Evolutionary conservation across 2,113 vertebrate genomes (phyloP), one percentile per base, ranked within the genome.

Genomic region (Xiphorhynchus elegans): DNA sequence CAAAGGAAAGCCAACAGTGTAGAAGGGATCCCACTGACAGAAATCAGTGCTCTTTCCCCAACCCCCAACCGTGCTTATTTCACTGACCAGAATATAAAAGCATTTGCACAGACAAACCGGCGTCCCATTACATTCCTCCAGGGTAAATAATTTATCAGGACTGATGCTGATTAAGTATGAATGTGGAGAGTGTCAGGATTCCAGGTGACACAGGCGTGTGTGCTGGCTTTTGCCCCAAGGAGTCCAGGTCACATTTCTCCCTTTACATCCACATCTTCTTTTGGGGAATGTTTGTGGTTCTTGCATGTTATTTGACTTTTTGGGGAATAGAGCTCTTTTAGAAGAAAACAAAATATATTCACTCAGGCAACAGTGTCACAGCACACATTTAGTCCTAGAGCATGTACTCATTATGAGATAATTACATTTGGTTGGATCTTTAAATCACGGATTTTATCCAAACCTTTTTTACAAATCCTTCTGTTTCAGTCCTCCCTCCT

Each of bases 131-230:
- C 94, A 94, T 97, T 98, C 87, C 81, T 95, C 64, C 73, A 80
- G 79, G 83, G 79, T 87, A 95, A 96, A 89, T 97, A 96, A 89
- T 96, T 97, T 97, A 97, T 98, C 94, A 94, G 85, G 55, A 87
- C 58, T 63, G n/a, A 86, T 93, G 40, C 90, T 97, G 89, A 97
- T 97, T 96, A 96, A 97, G 87, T 96, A 91, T 91, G 97, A 96
- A 97, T 84, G 58, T 39, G 3, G 93, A 92, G 53, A 66, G 81
- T 82, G 79, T 97, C 93, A 94, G 93, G 53, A 96, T 90, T 46
- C n/a, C 90, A 97, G 95, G 95, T 97, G 96, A 96, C 82, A 63
- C 3, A 8, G 31, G 7, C 42, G 66, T 37, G 9, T 84, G 44
- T 53, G 31, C 73, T 97, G 82, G 60, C 28, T 95, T 97, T 96